Evolutionary conservation across 2,797 vertebrate genomes (phyloP), one percentile per base, ranked within the genome.

Genomic region (Alca torda): DNA sequence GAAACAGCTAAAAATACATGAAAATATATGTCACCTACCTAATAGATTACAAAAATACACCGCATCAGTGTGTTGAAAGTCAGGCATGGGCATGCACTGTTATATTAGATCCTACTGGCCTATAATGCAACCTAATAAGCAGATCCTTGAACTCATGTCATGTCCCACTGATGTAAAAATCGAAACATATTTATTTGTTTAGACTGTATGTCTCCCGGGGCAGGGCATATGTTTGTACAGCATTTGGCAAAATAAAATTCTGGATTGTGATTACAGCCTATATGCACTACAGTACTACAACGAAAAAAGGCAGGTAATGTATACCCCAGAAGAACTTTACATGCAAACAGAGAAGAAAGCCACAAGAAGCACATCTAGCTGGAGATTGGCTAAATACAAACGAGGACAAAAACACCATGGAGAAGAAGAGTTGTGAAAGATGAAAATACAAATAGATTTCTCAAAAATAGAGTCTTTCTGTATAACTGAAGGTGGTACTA

Each of bases 121-220:
- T 82, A 61, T 8, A 45, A 35, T 30, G 23, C 37, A 91, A 74
- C 10, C 19, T 11, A 72, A 67, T 45, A 79, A 4, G 26, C 33
- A 91, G 46, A 82, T 76, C 28, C 61, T 69, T 81, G 63, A 92
- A 76, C 24, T 82, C 33, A 23, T 31, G 33, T 63, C 80, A 75
- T 33, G 50, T 88, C 50, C 37, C 61, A 77, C n/a, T 81, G 50
- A 94, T 0, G 0, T 60, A 84, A 78, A 92, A 94, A 82, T 8
- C 37, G 45, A 89, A 84, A 87, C 31, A 41, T 83, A 85, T 78
- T 93, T 89, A 84, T 92, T 73, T 93, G 86, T 92, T 95, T 92
- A 87, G 35, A 61, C 37, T 90, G 23, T 30, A 87, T 89, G 54
- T 79, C 51, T 89, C 93, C 54, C 0, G 2, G 63, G 67, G 41